Evolutionary conservation across 2,797 vertebrate species (phyloP), one percentile per base, ranked within the genome.

Genomic region (Coreius guichenoti): DNA sequence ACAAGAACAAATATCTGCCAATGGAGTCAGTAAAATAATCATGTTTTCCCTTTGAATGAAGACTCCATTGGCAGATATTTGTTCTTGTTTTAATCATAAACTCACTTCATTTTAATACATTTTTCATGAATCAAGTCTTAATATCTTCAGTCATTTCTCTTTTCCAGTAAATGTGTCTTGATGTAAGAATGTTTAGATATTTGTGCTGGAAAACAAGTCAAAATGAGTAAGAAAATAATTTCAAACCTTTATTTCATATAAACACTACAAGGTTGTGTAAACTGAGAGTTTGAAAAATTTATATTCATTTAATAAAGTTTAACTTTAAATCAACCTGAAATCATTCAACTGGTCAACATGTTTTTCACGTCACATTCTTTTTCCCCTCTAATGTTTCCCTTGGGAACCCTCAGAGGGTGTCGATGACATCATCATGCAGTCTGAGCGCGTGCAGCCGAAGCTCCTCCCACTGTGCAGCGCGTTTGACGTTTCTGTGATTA

Each of bases 391-490:
- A 58, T 36, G 51, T 76, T 56, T 58, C 51, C 23, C 74, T 8
- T 0, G 56, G 56, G 76, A 79, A 61, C 19, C 47, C 31, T 14
- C 5, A 26, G 19, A 58, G 26, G 31, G 76, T 6, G 58, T 23
- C 21, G 54, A 83, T 87, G 86, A 83, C 81, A 83, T 86, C 75
- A 86, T 67, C 26, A 19, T 94, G 96, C 96, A 91, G 49, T 33
- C 91, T 84, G 88, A 94, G 93, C 95, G 93, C 93, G 93, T 93
- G 94, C 88, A 91, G 86, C 84, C 14, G 21, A 45, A 84, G 58
- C 58, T 8, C 69, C 81, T 14, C 81, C 58, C 47, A 54, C 26
- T 11, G 26, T 4, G 13, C 23, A 7, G n/a, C 5, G 14, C 8
- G 2, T 49, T 39, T 14, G 51, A 49, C 39, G 21, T 12, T 67